Base-by-base conservation (phyloP, 1,140 invertebrate species). In the Ceratoteleas bidentatus region DNA sequence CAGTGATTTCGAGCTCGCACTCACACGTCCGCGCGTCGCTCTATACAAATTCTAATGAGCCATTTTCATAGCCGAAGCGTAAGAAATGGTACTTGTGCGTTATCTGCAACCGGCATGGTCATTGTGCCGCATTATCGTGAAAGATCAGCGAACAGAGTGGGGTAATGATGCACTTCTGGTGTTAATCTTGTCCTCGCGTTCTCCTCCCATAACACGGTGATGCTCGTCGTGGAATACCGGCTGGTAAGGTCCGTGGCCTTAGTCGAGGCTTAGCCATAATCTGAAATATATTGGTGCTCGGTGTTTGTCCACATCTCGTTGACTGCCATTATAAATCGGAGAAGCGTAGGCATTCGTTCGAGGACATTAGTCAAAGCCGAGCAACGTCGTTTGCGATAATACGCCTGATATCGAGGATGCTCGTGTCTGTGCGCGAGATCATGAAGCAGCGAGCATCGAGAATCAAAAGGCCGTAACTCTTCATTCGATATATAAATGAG, bases 221-320 rank as follows among this genome's bases (percentile, higher is more conserved):
- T 74, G 70, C 75, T 76, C 66, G 61, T 60, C 50, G 60, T 77
- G 69, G 68, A 80, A 83, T 85, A 83, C 74, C 72, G 61, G 33
- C 64, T 69, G 64, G 68, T 38, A 64, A 75, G 79, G 79, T 84
- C 72, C 73, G 62, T 83, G 76, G 80, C 83, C 76, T 84, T 75
- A 82, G 76, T 43, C 57, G 60, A 75, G 84, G 86, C 89, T 91
- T 90, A 89, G 88, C 87, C 84, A 90, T 91, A 91, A 91, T 91
- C 90, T 91, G 89, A 90, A 90, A 91, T 91, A 90, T 91, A 91
- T 91, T 88, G 89, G 90, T 89, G 87, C 86, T 85, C 85, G 87
- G 85, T 90, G 90, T 91, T 91, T 90, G 89, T 90, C 89, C 89
- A 89, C 89, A 90, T 91, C 89, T 90, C 87, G 89, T 90, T 90